Base-by-base conservation (phyloP, 1,140 invertebrate genomes). In the Apis cerana region DNA sequence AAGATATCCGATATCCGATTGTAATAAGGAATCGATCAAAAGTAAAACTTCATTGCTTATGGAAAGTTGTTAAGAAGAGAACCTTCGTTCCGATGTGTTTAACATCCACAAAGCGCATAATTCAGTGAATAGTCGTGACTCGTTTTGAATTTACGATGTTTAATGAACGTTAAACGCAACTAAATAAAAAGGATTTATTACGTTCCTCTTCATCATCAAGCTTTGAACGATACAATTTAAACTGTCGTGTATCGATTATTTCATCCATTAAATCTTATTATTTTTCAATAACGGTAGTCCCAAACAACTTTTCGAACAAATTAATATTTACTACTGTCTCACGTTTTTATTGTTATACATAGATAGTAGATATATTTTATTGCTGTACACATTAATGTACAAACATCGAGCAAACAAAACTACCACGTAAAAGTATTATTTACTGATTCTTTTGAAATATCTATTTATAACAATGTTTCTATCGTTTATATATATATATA, bases 111-210 rank as follows among this genome's bases (percentile, higher is more conserved):
- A 87, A 17, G 82, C 79, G 71, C 79, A 88, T 85, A 84, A 84
- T 87, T 82, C 75, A 68, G 19, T 27, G 59, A 88, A 85, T 75
- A 78, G 82, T 67, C 68, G 58, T 74, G 68, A 82, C 71, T 70
- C 85, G 75, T 84, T 79, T 79, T 70, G 52, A n/a, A 8, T 82
- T 87, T 87, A 88, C 58, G 71, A 79, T 85, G 67, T 78, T 75
- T 82, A 87, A 88, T 75, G 79, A 82, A 79, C 71, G 15, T 87
- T 82, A 76, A 76, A 78, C 67, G 82, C 69, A 74, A 69, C 71
- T 82, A 70, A 86, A 80, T 83, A 68, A 84, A 84, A 87, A 68
- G 65, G 64, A 78, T 88, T 86, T 87, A 87, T 64, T 75, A 52
- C 62, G 21, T 33, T 59, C 58, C 23, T 75, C 43, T 69, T 70